These are phyloP conservation scores for Eulithis prunata DNA, from an alignment of 2,888 invertebrate genomes.

Conservation along the genomic window DNA sequence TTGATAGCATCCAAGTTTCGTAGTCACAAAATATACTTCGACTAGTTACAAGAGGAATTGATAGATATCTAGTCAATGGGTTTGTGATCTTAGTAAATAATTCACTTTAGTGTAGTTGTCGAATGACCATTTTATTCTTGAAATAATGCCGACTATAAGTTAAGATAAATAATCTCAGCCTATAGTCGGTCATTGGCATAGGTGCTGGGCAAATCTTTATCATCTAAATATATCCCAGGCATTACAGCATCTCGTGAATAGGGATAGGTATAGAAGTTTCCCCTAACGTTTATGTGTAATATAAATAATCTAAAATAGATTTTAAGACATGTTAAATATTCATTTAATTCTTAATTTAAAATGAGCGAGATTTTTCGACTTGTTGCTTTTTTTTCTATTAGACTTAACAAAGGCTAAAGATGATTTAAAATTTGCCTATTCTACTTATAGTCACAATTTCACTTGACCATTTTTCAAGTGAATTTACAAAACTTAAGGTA, in stretches of 20 bases:
- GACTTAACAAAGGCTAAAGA: not conserved
- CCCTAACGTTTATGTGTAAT: no score
- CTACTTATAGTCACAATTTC: not conserved
- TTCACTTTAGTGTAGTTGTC: constrained; percentile 9
- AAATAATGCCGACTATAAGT: no score
- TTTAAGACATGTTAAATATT: not conserved
- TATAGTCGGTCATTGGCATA: no score
- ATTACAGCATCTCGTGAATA: not conserved
- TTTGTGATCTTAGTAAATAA: constrained; percentile 71
- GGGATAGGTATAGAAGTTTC: not conserved
- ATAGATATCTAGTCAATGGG: constrained; percentile 73
- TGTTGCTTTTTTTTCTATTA: not conserved
- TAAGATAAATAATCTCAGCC: no score
- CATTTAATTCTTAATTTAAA: no score
- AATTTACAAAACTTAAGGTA: constrained; percentile 58
- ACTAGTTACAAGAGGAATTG: constrained; percentile 72
- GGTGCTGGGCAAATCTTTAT: no score
- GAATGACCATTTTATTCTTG: no score
- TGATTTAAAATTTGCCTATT: not conserved
- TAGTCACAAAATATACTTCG: constrained; percentile 35
- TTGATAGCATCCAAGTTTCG: no score
- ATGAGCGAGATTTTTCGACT: not conserved
- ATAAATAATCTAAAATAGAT: no score
- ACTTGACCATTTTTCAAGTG: constrained; percentile 29
- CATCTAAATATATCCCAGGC: no score